Conservation (phyloP, 2,888 invertebrate genomes). For the Parascotia fuliginaria region DNA sequence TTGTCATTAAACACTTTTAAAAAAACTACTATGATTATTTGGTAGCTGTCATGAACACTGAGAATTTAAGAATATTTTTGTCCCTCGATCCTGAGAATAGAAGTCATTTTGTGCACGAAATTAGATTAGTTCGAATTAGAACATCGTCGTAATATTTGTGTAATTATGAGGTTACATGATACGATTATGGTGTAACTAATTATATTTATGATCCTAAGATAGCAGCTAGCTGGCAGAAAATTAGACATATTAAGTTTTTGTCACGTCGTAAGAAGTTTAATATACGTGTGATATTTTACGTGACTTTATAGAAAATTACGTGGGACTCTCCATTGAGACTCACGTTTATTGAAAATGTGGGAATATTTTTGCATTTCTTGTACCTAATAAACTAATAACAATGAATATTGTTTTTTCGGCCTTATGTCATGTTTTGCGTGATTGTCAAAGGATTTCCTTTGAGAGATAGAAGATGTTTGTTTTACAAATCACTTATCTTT, state of each 20-base stretch:
- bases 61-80: slow-evolving; percentile 10
- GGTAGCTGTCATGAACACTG: slow-evolving; percentile 8
- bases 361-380: slow-evolving; percentile 20
- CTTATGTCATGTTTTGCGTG: slow-evolving; percentile 13
- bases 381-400: slow-evolving; percentile 26
- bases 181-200: slow-evolving; percentile 22
- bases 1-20: slow-evolving; percentile 15
- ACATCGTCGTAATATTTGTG: slow-evolving; percentile 20
- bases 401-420: slow-evolving; percentile 25
- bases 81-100: slow-evolving; percentile 15
- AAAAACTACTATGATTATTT: slow-evolving; percentile 11
- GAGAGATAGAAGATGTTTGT: slow-evolving; percentile 9
- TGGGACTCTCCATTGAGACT: slow-evolving; percentile 41
- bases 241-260: slow-evolving; percentile 50
- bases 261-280: slow-evolving; percentile 52
- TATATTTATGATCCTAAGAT: slow-evolving; percentile 27
- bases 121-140: slow-evolving; percentile 32
- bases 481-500: slow-evolving; percentile 9
- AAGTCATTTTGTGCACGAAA: slow-evolving; percentile 15
- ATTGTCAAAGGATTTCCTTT: slow-evolving; percentile 27
- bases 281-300: slow-evolving; percentile 41
- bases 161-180: slow-evolving; percentile 30
- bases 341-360: slow-evolving; percentile 12
- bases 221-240: slow-evolving; percentile 37
- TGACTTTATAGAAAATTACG: slow-evolving; percentile 34